A percentile compares a stretch with the other conserved stretches of the same genome.
Conservation (phyloP, 2,113 vertebrate species). For the Neogale vison region DNA sequence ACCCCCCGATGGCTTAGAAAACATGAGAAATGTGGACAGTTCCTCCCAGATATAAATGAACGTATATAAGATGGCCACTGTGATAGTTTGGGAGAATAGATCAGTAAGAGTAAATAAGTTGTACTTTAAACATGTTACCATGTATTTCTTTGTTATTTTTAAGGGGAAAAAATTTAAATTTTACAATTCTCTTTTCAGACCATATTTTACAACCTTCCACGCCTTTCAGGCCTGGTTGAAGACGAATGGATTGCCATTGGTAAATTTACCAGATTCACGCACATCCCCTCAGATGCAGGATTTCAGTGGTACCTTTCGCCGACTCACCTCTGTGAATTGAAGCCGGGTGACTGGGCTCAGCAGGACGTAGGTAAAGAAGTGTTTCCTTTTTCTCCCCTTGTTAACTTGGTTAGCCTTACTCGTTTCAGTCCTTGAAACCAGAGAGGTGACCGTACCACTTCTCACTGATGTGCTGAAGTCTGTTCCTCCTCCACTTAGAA, state of each 20-base stretch:
- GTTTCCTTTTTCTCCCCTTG: background rate
- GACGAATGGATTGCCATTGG: conserved; percentile 93
- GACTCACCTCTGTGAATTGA: conserved; percentile 83
- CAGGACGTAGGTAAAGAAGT: conserved; percentile 90
- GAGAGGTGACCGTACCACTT: background rate
- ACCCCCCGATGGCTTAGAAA: background rate
- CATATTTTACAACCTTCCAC: conserved; percentile 92
- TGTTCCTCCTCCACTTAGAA: background rate
- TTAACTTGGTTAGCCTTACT: background rate
- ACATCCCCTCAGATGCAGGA: conserved; percentile 77
- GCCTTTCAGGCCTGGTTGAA: conserved; percentile 91
- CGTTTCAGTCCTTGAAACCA: background rate
- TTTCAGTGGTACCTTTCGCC: conserved; percentile 84
- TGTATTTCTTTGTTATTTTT: background rate
- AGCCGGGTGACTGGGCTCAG: conserved; percentile 93
- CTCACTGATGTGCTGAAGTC: background rate
- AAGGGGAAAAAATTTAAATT: background rate
- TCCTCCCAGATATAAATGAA: background rate
- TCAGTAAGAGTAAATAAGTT: background rate
- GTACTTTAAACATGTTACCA: background rate
- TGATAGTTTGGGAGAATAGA: background rate
- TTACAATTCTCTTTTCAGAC: conserved; percentile 85
- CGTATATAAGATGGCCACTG: background rate
- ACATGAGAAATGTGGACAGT: background rate
- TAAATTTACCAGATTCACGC: conserved; percentile 89